A percentile compares a stretch with the other conserved stretches of the same genome.
Evolutionary conservation across 2,113 vertebrate genomes (phyloP).

Genomic region (Zapornia atra): DNA sequence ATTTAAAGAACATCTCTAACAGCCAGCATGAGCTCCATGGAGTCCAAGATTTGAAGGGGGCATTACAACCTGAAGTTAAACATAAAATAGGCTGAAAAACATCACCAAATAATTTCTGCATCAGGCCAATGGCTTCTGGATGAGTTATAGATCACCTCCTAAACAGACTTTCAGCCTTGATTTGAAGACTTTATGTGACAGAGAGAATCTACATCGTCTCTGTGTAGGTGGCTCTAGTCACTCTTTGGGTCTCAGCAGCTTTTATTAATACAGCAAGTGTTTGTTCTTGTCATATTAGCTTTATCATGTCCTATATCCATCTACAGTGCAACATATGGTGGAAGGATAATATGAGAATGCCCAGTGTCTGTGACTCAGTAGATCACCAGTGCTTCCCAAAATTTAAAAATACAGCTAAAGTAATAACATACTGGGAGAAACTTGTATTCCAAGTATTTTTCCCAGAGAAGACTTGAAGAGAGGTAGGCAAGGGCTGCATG

Average conservation of each 20-base stretch:
- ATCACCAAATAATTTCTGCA: neutral
- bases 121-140: neutral
- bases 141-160: neutral
- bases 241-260: neutral
- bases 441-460: neutral
- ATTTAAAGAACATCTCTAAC: neutral
- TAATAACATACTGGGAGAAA: neutral
- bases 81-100: neutral
- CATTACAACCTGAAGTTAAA: neutral
- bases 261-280: neutral
- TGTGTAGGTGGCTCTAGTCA: neutral
- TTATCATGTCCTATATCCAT: neutral
- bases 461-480: neutral
- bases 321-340: neutral
- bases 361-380: neutral
- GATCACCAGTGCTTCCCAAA: neutral
- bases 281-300: neutral
- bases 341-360: slow-evolving; percentile 6
- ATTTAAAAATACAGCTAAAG: neutral
- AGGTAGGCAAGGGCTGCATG: neutral
- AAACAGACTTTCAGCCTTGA: neutral
- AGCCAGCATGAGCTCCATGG: fast-evolving
- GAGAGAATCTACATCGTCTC: neutral
- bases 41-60: neutral
- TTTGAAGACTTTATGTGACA: slow-evolving; percentile 15